phyloP scores from a whole-genome alignment of 1,140 invertebrate species.

The Ooceraea biroi region DNA sequence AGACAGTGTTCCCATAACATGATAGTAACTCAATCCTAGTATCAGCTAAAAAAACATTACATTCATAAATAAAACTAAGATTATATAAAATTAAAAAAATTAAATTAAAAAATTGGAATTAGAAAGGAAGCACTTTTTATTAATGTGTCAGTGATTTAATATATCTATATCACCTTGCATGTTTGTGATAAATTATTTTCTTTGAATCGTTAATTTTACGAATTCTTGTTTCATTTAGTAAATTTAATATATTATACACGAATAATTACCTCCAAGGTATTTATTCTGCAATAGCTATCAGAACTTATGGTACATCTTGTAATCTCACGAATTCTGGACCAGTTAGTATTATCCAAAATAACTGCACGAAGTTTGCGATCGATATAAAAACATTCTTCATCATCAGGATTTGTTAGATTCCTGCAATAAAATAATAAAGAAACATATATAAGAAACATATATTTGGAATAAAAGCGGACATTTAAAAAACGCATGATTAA shows the following conservation, averaged over 20 bases:
- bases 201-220: neutral
- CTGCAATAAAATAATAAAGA: conserved; percentile 64
- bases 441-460: no score
- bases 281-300: conserved; percentile 74
- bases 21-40: no score
- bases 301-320: conserved; percentile 82
- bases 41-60: no score
- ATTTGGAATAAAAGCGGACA: neutral
- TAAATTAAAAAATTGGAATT: no score
- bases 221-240: neutral
- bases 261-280: conserved; percentile 77
- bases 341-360: conserved; percentile 85
- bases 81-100: no score
- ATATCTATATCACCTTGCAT: conserved; percentile 77
- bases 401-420: conserved; percentile 72
- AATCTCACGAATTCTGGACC: conserved; percentile 81
- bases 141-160: conserved; percentile 7
- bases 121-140: no score
- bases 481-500: neutral
- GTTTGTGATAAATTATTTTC: conserved; percentile 76
- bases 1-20: no score
- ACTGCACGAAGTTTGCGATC: conserved; percentile 88
- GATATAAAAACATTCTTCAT: conserved; percentile 86
- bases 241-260: neutral
- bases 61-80: no score